Base-by-base conservation (phyloP, 2,797 vertebrate species). In the Pipistrellus pygmaeus region DNA sequence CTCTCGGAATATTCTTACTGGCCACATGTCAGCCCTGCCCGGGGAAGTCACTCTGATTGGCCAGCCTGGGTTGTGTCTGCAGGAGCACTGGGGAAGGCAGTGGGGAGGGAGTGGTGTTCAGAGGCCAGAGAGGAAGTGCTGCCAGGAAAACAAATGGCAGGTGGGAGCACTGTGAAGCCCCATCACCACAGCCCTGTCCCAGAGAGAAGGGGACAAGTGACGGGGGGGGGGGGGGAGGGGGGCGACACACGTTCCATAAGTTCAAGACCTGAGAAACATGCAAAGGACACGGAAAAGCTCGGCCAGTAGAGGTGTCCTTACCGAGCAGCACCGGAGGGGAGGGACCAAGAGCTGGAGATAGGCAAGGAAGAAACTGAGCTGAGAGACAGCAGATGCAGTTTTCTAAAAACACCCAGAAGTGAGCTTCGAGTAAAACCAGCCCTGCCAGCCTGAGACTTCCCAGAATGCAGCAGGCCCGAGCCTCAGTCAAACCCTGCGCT, bases 101-200 rank as follows among this genome's bases (percentile, higher is more conserved):
- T 35, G 12, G 32, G 21, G 41, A 57, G 62, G 51, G 38, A 35
- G 44, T 5, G 9, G 35, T 27, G 30, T 23, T 82, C 46, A 30
- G 23, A 77, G 27, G 23, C 32, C 17, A 15, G n/a, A 38, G 30
- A 15, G 14, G 35, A 81, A 13, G 46, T 27, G 46, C 12, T 44
- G 13, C 48, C 13, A 32, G 32, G 4, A 32, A 62, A 35, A 48
- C 2, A 68, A 17, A 68, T 4, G 21, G 11, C 60, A 64, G 11
- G 23, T 8, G 6, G 13, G 5, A 2, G n/a, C 0, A 1, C 21
- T 15, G 8, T 68, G 9, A 25, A 68, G 4, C 17, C 11, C n/a
- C 27, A 57, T 4, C 60, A 27, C n/a, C 4, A 21, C 8, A 41
- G 13, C 30, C 41, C 12, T 6, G 0, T 21, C 38, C 23, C 38